Base-by-base conservation (phyloP, 1,140 invertebrate species). In the Drosophila nikananu region DNA sequence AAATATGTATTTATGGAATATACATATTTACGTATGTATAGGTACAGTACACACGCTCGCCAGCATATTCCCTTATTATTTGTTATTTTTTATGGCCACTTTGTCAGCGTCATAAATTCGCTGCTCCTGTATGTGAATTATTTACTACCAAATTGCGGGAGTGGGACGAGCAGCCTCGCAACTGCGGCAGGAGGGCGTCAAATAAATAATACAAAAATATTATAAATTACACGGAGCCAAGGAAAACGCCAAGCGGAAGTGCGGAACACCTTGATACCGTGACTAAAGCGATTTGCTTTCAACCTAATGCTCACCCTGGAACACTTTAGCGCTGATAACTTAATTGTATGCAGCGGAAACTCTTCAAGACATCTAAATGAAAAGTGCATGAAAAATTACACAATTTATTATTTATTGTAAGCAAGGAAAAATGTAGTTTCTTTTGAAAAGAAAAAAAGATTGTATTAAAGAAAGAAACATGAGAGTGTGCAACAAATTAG, bases 131-230 rank as follows among this genome's bases (percentile, higher is more conserved):
- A 90, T 89, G 84, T 89, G 84, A 89, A 89, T 89, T 89, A 89
- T 89, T 89, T 90, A 89, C 86, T 89, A 79, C 77, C 84, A 41
- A 79, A 79, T 61, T 60, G 76, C 39, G 74, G 57, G 76, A 60
- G 76, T 74, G 77, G 55, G 66, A 59, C 49, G 64, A 37, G 72
- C 60, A 76, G 62, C 12, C 52, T 48, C 27, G 54, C 46, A 48
- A 46, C 52, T 59, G 46, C 9, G 52, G 35, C 37, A 25, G 51
- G 65, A 30, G 61, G 64, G 74, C 57, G 65, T 59, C 83, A 80
- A 78, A 90, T 89, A 89, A 89, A 89, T 90, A 89, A 90, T 83
- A 90, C 81, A 86, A 84, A 78, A 89, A 89, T 90, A 90, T 89
- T 89, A 89, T 89, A 89, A 89, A 89, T 89, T 89, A 89, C 86